These are phyloP conservation scores for Drosophila seguyi DNA, from an alignment of 1,140 invertebrate genomes.

Conservation along the genomic window DNA sequence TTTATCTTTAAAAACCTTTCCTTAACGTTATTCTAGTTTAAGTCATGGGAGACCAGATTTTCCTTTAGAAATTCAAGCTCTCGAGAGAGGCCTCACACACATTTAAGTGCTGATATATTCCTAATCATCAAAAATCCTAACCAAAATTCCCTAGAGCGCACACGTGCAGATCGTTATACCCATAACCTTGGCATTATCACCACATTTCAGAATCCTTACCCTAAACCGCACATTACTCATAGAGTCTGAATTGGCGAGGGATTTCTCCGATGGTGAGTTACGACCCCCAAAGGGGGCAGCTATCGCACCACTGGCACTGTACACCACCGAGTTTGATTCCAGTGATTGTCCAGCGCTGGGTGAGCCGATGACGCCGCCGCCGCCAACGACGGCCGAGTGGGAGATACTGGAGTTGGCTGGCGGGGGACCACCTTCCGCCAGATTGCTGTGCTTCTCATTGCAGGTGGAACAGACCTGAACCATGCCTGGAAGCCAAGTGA, in stretches of 20 bases:
- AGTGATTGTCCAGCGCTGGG: conserved; percentile 49
- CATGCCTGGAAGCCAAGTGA: conserved; percentile 87
- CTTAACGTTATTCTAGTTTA: too few species aligned
- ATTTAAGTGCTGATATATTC: background rate
- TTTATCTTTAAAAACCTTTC: background rate
- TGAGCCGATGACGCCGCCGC: conserved; percentile 7
- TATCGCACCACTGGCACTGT: conserved; percentile 50
- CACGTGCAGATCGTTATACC: background rate
- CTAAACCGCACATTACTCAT: conserved; percentile 84
- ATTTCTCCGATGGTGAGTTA: conserved; percentile 82
- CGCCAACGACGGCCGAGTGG: conserved; percentile 26
- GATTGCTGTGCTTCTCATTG: conserved; percentile 81
- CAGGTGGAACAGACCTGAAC: conserved; percentile 94
- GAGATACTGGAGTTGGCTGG: conserved; percentile 13
- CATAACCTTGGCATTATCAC: background rate
- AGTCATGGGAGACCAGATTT: background rate
- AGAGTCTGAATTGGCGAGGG: conserved; percentile 81
- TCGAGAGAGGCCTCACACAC: too few species aligned
- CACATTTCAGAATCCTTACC: conserved; percentile 46
- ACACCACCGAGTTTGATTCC: conserved; percentile 56
- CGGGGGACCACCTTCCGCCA: conserved; percentile 71
- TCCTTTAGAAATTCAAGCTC: too few species aligned
- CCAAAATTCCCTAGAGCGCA: background rate
- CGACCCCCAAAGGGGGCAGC: conserved; percentile 55
- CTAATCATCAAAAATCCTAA: background rate